Percentiles rank a stretch among this genome's conserved stretches.
Evolutionary conservation across 1,140 invertebrate species (phyloP).

Genomic region (Halictus rubicundus): DNA sequence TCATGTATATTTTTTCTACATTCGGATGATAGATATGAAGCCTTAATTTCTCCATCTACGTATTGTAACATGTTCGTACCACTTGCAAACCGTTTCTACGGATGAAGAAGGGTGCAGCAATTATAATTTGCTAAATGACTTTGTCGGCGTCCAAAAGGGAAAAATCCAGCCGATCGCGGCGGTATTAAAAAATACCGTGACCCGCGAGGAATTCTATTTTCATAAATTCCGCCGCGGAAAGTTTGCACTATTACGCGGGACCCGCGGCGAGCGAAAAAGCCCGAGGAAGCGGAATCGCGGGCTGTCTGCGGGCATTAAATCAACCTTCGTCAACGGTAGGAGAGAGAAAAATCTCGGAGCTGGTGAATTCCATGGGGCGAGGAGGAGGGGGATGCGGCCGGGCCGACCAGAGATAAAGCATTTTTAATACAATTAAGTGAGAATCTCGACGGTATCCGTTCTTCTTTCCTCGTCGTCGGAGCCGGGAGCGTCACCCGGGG

Average conservation of each 20-base stretch:
- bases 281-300: not conserved
- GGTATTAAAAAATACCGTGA: too few species aligned
- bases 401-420: conserved; percentile 73
- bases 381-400: conserved; percentile 1
- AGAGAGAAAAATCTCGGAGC: conserved; percentile 1
- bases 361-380: conserved; percentile 5
- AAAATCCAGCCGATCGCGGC: too few species aligned
- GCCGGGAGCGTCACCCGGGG: conserved; percentile 33
- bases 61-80: too few species aligned
- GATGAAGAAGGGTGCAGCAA: too few species aligned
- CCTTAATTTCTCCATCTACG: too few species aligned
- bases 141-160: too few species aligned
- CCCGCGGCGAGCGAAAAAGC: not conserved
- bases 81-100: too few species aligned
- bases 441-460: conserved; percentile 74
- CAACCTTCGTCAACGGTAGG: conserved; percentile 20
- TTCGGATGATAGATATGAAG: too few species aligned
- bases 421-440: conserved; percentile 81
- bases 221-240: not conserved
- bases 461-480: conserved; percentile 43
- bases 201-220: not conserved
- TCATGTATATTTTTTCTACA: too few species aligned
- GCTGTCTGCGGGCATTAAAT: conserved; percentile 21
- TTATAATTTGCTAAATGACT: too few species aligned
- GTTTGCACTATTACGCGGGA: not conserved